Percentiles rank a stretch among this genome's conserved stretches.
These are phyloP conservation scores for Picathartes gymnocephalus DNA, from an alignment of 2,113 vertebrate genomes.

Conservation along the genomic window DNA sequence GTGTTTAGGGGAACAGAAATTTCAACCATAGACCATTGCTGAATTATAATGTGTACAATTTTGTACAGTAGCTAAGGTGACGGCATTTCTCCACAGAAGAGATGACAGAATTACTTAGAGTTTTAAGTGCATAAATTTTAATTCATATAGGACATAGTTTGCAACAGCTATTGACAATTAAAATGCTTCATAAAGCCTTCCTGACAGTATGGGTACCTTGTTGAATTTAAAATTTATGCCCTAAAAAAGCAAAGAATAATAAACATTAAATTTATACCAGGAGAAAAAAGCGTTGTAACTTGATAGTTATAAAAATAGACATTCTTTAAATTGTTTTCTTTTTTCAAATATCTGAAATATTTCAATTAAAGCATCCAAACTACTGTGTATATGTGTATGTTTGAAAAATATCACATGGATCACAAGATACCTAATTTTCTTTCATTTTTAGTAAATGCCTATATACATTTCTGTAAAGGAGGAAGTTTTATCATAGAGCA, in stretches of 20 bases:
- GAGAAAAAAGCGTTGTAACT: background rate
- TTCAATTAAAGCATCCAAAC: background rate
- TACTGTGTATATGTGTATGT: background rate
- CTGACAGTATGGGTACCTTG: background rate
- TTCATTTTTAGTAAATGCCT: background rate
- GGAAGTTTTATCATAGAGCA: background rate
- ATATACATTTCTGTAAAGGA: background rate
- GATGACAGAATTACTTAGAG: background rate
- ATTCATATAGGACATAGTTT: background rate
- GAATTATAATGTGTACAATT: background rate
- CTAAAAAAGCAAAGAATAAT: background rate
- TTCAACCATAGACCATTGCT: background rate
- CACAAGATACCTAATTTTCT: background rate
- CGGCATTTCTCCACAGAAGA: background rate
- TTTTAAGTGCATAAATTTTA: background rate
- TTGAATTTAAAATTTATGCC: background rate
- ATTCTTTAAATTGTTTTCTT: background rate
- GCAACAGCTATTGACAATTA: constrained; percentile 13
- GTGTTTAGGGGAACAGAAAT: background rate
- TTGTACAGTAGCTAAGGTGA: background rate
- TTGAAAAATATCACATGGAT: background rate
- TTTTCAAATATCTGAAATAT: background rate
- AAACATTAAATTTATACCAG: background rate
- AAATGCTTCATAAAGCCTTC: background rate
- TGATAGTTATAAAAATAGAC: background rate